Evolutionary conservation across 92 coral and sea anemone genomes (phyloP), one percentile per base, ranked within the genome.

Genomic region (Chrysogorgia sp.): DNA sequence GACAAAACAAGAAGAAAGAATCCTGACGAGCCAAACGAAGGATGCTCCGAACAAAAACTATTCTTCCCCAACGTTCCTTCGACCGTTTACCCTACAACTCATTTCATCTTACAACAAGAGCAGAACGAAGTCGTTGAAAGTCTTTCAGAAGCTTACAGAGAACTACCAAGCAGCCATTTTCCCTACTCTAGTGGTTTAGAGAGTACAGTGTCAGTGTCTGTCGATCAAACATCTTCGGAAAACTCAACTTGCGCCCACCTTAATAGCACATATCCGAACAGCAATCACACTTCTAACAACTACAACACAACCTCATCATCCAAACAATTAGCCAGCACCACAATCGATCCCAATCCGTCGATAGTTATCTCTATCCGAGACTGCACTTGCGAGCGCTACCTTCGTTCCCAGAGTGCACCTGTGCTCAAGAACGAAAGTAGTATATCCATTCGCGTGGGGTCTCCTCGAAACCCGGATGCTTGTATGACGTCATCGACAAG

Each of bases 101-200:
- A 88, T 34, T 86, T 96, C 24, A 90, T 94, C 72, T 84, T 94
- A 32, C 98, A 94, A 65, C 98, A 94, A 68, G 97, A 94, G 61
- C 90, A 94, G 56, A 94, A 94, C 49, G 98, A 94, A 80, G 81
- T 94, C 34, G 94, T 94, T 2, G 97, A 94, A 47, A 91, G 97
- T 23, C 97, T 91, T 49, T 87, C 55, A 80, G 86, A 88, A 30
- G 89, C 90, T 29, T 94, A 94, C 77, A 68, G 81, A 26, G 96
- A 89, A 33, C 82, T 94, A 15, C 96, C 98, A 41, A 72, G 79
- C 33, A 35, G 50, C 5, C 79, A 72, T 34, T 35, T 56, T 9
- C 30, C 30, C 58, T 72, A 72, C 43, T 13, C 22, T 31, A 72
- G 65, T 19, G 33, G 48, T 32, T 53, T 28, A 9, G 58, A 72